phyloP scores from a whole-genome alignment of 1,140 invertebrate genomes.

The Brachystomella parvula region DNA sequence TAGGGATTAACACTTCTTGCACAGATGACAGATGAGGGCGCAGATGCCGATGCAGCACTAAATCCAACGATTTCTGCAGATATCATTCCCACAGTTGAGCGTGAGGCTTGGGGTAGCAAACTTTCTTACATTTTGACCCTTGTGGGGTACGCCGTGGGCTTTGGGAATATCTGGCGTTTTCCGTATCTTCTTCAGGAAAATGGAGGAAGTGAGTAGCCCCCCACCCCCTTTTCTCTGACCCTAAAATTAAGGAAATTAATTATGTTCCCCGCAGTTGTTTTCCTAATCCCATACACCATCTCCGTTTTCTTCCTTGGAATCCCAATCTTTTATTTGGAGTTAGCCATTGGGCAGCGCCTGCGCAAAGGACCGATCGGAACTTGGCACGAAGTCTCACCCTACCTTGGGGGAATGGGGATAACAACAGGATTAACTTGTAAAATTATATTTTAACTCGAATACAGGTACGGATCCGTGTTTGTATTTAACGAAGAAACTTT shows the following conservation, averaged over 20 bases:
- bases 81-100: slow-evolving; percentile 45
- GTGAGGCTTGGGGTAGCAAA: slow-evolving; percentile 87
- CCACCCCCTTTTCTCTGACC: no score
- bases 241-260: no score
- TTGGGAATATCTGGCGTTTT: slow-evolving; percentile 88
- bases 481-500: not conserved
- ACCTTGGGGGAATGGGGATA: slow-evolving; percentile 77
- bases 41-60: not conserved
- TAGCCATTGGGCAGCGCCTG: slow-evolving; percentile 81
- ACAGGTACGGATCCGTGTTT: not conserved
- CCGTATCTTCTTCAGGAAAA: slow-evolving; percentile 85
- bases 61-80: not conserved
- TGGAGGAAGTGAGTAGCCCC: slow-evolving; percentile 63
- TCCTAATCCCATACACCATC: slow-evolving; percentile 49
- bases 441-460: no score
- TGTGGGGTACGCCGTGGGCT: slow-evolving; percentile 84
- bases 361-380: slow-evolving; percentile 87
- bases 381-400: slow-evolving; percentile 84
- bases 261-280: no score
- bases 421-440: slow-evolving; percentile 35
- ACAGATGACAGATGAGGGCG: not conserved
- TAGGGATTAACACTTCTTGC: not conserved
- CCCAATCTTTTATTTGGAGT: slow-evolving; percentile 85
- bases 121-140: slow-evolving; percentile 81
- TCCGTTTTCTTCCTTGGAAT: slow-evolving; percentile 72